Conservation (phyloP, 2,888 invertebrate species). For the Carterocephalus palaemon region DNA sequence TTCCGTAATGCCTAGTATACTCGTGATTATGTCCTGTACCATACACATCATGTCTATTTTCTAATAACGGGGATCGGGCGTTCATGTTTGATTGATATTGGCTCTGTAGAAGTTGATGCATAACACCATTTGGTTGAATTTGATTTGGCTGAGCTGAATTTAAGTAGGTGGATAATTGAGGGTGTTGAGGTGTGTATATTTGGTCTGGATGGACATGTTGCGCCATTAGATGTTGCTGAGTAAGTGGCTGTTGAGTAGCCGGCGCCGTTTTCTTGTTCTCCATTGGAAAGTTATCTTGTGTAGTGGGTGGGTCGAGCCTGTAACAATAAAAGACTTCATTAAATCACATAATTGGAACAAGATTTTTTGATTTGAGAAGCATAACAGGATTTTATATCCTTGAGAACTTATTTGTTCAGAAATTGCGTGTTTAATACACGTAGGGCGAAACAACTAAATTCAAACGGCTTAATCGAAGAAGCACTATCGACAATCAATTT, state of each 20-base stretch:
- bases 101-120: conserved; percentile 74
- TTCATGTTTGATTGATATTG: conserved; percentile 72
- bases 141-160: conserved; percentile 63
- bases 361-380: too few relatives aligned
- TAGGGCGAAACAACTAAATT: conserved; percentile 51
- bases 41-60: conserved; percentile 79
- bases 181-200: conserved; percentile 70
- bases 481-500: conserved; percentile 47
- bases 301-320: conserved; percentile 86
- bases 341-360: neutral
- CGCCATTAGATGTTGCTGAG: conserved; percentile 68
- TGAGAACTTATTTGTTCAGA: conserved; percentile 3
- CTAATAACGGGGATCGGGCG: conserved; percentile 71
- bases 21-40: conserved; percentile 76
- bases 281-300: conserved; percentile 81
- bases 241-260: conserved; percentile 77
- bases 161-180: conserved; percentile 61
- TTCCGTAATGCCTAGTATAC: conserved; percentile 75
- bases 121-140: conserved; percentile 76
- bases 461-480: conserved; percentile 49
- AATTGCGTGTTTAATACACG: conserved; percentile 33
- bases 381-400: conserved; percentile 16
- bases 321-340: conserved; percentile 47
- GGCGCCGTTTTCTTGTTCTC: conserved; percentile 81
- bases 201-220: conserved; percentile 74